Conservation (phyloP, 2,888 invertebrate species). For the Drosophila anomelani region DNA sequence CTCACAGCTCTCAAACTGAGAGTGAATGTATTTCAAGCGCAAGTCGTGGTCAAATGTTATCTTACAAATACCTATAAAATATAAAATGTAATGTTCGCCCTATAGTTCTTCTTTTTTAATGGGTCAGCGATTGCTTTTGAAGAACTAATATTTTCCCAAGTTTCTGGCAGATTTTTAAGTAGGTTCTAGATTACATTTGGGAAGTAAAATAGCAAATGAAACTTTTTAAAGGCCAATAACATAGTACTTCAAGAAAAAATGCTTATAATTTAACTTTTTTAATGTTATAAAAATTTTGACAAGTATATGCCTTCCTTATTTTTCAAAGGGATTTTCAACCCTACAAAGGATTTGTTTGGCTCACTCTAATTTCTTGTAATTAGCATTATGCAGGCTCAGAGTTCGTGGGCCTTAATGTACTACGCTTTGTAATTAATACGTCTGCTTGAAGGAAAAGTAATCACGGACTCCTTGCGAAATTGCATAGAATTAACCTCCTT, state of each 20-base stretch:
- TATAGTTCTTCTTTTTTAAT: neutral
- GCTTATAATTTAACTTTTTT: neutral
- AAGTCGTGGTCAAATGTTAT: conserved; percentile 52
- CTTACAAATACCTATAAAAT: conserved; percentile 44
- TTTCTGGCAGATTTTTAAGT: neutral
- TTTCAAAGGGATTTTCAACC: neutral
- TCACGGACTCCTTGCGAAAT: conserved; percentile 39
- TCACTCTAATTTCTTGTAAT: conserved; percentile 28
- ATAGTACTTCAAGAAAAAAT: neutral
- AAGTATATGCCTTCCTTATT: neutral
- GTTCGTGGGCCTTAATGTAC: conserved; percentile 35
- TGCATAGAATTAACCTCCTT: conserved; percentile 55
- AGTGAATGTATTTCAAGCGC: conserved; percentile 8
- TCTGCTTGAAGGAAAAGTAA: conserved; percentile 36
- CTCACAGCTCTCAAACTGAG: conserved; percentile 64
- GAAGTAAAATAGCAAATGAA: neutral
- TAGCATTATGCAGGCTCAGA: conserved; percentile 12
- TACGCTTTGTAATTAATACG: conserved; percentile 50
- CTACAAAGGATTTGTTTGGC: neutral
- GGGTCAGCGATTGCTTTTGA: neutral
- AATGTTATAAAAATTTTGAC: neutral
- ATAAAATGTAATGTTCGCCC: conserved; percentile 36
- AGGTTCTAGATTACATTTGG: no score
- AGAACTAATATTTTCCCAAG: neutral
- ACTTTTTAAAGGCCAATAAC: neutral